A percentile compares a stretch with the other conserved stretches of the same genome.
Evolutionary conservation across 2,113 vertebrate species (phyloP).

Genomic region (Dasyurus viverrinus): DNA sequence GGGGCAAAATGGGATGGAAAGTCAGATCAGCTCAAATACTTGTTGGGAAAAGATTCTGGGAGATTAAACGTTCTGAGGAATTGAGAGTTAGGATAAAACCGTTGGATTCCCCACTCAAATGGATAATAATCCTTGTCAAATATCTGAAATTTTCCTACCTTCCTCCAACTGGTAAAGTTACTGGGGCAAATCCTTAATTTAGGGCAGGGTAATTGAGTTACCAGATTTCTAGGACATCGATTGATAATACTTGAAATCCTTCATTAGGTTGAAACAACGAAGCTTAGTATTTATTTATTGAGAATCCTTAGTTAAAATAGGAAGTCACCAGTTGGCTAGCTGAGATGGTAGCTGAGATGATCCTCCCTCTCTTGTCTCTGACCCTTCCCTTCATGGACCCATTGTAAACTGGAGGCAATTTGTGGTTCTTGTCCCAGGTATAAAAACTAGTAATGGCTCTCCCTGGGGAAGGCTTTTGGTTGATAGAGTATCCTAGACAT

Average conservation of each 20-base stretch:
- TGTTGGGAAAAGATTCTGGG: not conserved
- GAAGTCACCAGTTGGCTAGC: not conserved
- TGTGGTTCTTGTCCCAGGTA: not conserved
- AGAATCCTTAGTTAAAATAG: not conserved
- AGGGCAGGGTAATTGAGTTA: not conserved
- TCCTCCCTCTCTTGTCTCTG: not conserved
- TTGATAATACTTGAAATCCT: not conserved
- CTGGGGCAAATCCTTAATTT: not conserved
- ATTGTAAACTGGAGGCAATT: not conserved
- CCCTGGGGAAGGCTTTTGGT: not conserved
- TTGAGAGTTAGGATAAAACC: not conserved
- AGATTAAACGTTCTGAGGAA: not conserved
- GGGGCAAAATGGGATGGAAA: not conserved
- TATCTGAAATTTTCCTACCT: not conserved
- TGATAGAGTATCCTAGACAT: not conserved
- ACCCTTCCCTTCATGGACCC: not conserved
- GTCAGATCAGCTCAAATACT: not conserved
- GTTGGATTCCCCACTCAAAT: not conserved
- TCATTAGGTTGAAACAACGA: not conserved
- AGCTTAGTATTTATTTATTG: not conserved
- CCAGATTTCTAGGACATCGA: not conserved
- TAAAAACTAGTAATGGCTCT: not conserved
- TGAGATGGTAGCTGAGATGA: not conserved
- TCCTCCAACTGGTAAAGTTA: not conserved
- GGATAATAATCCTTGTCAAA: not conserved